Evolutionary conservation across 2,797 vertebrate genomes (phyloP).

Genomic region (Manis javanica): DNA sequence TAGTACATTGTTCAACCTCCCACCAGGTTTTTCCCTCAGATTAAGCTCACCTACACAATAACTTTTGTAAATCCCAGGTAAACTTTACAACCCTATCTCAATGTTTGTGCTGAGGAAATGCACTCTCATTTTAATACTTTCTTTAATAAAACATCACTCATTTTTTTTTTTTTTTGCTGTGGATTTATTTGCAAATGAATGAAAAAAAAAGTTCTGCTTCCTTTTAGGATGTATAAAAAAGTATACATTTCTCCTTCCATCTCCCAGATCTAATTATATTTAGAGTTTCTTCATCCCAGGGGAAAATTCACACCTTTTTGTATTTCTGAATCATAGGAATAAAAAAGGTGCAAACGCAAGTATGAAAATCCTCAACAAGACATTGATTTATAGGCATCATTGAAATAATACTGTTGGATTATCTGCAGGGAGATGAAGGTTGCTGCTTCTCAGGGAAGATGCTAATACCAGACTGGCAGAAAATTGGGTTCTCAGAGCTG

Average conservation of each 20-base stretch:
- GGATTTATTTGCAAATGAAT: slow-evolving; percentile 38
- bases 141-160: slow-evolving; percentile 36
- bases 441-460: neutral
- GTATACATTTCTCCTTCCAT: neutral
- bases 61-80: neutral
- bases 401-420: neutral
- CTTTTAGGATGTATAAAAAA: neutral
- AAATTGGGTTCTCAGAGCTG: neutral
- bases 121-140: slow-evolving; percentile 28
- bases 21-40: no score
- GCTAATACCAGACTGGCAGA: neutral
- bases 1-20: neutral
- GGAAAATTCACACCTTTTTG: neutral
- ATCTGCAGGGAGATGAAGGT: neutral
- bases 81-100: neutral
- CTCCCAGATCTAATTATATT: neutral
- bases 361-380: neutral
- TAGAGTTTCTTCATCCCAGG: neutral
- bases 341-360: neutral
- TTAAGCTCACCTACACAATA: neutral
- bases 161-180: neutral
- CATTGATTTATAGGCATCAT: neutral
- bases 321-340: neutral
- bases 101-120: neutral
- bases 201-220: neutral